A percentile compares a stretch with the other conserved stretches of the same genome.
Conservation (phyloP, 2,888 invertebrate genomes). For the Drosophila paracracens region DNA sequence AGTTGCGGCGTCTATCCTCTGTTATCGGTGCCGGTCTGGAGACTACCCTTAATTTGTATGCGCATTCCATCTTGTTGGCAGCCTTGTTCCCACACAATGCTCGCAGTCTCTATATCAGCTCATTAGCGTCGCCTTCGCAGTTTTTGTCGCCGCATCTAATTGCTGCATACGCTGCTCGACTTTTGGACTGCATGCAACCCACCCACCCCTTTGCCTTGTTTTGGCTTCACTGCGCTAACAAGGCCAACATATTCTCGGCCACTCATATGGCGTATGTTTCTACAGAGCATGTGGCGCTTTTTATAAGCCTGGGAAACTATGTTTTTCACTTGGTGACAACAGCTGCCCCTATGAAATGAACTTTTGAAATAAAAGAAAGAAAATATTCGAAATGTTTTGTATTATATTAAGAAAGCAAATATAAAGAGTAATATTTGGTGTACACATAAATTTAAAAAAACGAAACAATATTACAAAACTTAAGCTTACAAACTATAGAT, state of each 20-base stretch:
- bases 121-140: constrained; percentile 72
- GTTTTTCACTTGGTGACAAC: constrained; percentile 37
- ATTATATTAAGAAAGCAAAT: background rate
- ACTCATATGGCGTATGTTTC: constrained; percentile 67
- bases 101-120: constrained; percentile 41
- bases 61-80: constrained; percentile 36
- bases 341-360: background rate
- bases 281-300: constrained; percentile 36
- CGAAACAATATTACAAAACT: background rate
- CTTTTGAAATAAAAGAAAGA: background rate
- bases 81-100: constrained; percentile 60
- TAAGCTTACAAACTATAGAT: background rate
- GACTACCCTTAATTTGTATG: constrained; percentile 36
- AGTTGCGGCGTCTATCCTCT: constrained; percentile 51
- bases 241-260: constrained; percentile 84
- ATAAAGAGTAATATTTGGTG: background rate
- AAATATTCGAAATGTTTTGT: background rate
- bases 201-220: constrained; percentile 32
- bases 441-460: background rate
- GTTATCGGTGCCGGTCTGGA: background rate
- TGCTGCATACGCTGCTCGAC: constrained; percentile 76
- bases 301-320: constrained; percentile 75
- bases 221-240: constrained; percentile 81
- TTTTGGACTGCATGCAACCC: constrained; percentile 23
- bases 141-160: constrained; percentile 79